Evolutionary conservation across 2,888 invertebrate genomes (phyloP).

Genomic region (Saturnia japonica): DNA sequence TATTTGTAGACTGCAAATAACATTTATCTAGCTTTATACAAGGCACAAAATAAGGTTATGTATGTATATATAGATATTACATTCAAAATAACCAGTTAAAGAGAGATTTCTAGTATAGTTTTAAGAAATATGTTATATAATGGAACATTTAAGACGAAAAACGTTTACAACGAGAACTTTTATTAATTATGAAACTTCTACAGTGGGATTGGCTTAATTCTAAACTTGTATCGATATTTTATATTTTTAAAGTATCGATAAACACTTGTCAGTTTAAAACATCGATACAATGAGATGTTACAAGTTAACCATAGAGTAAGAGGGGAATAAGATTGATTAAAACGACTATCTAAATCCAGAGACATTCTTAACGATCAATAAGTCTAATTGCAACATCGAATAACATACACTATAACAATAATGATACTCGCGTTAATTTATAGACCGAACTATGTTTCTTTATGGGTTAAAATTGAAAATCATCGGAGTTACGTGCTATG

Average conservation of each 20-base stretch:
- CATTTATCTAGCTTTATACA: slow-evolving; percentile 58
- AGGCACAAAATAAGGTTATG: slow-evolving; percentile 71
- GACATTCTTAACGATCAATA: slow-evolving; percentile 49
- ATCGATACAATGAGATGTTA: slow-evolving; percentile 50
- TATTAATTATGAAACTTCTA: slow-evolving; percentile 22
- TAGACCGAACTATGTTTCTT: slow-evolving; percentile 57
- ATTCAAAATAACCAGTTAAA: not conserved
- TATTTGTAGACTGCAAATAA: slow-evolving; percentile 36
- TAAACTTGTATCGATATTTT: slow-evolving; percentile 16
- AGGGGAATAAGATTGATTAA: slow-evolving; percentile 55
- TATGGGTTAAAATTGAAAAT: slow-evolving; percentile 46
- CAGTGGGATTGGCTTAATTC: slow-evolving; percentile 34
- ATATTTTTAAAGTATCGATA: slow-evolving; percentile 4
- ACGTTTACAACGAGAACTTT: not conserved
- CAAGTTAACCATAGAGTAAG: slow-evolving; percentile 61
- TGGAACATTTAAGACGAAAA: not conserved
- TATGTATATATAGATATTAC: slow-evolving; percentile 2
- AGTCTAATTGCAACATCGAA: slow-evolving; percentile 48
- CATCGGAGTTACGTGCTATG: slow-evolving; percentile 49
- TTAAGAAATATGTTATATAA: not conserved
- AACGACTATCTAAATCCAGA: slow-evolving; percentile 52
- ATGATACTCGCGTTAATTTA: slow-evolving; percentile 64
- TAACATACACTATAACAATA: slow-evolving; percentile 59
- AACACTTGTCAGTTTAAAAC: slow-evolving; percentile 33
- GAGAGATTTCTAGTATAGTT: not conserved